Evolutionary conservation across 2,113 vertebrate genomes (phyloP), one percentile per base, ranked within the genome.

Genomic region (Campylomormyrus tamandua): DNA sequence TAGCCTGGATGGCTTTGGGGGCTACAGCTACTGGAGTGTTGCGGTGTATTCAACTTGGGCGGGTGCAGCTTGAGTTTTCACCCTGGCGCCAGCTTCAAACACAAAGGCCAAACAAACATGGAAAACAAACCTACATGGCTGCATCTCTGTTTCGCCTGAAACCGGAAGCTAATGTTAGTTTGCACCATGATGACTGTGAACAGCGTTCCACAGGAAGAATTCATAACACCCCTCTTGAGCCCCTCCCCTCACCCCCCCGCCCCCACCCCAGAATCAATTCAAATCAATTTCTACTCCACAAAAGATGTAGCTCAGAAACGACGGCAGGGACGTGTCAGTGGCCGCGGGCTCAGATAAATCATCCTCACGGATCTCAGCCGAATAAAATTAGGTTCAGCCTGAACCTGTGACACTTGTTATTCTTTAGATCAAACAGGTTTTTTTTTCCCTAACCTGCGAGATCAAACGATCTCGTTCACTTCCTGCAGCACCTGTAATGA

Each of bases 401-500:
- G 49, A 83, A 90, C 84, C 90, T 88, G 70, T 80, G 85, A 90
- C 85, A 87, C 66, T 87, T 88, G 89, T 87, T 80, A 87, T 90
- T 87, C 90, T 49, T 9, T 45, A 46, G 77, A 62, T 89, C 77
- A 84, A 89, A 84, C 35, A 6, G 8, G 13, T 46, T 11, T 53
- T 24, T 24, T 83, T 58, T 89, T 56, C 31, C 45, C 39, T 83
- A 21, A 27, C 83, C 80, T 80, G 5, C 3, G 35, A 87, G 84
- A 90, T 90, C 83, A 90, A 90, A 90, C 58, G 46, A 17, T 58
- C 31, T 24, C 66, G 10, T 74, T 87, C 62, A 45, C 89, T 50
- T 85, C 46, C 24, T 49, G 39, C 19, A 58, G 87, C 89, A 50
- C 27, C 13, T 11, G 10, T 90, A 87, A 87, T 49, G 89, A 70